Evolutionary conservation across 30 jellyfish, hydroid and myxozoan species (phyloP).

Genomic region (Cassiopea andromeda): DNA sequence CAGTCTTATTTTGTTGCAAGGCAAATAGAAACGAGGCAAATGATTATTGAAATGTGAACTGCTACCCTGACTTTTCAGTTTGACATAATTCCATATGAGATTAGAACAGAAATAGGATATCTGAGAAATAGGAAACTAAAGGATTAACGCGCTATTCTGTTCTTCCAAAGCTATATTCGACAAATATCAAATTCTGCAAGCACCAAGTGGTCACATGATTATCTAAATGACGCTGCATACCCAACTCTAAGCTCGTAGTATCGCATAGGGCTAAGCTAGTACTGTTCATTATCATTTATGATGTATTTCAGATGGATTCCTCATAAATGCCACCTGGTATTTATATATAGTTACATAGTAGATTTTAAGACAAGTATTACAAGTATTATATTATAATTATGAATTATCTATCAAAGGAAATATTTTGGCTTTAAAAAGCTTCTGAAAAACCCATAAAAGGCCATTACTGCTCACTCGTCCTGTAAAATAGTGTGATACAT

Average conservation of each 20-base stretch:
- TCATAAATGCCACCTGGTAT: too few species aligned
- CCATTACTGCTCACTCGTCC: too few species aligned
- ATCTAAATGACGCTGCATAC: neutral
- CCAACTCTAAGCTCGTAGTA: neutral
- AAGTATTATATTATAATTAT: too few species aligned
- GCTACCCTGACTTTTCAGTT: neutral
- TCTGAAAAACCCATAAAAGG: too few species aligned
- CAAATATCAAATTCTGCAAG: neutral
- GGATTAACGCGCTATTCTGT: constrained; percentile 43
- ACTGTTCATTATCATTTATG: too few species aligned
- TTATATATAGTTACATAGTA: too few species aligned
- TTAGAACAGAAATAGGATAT: constrained; percentile 28
- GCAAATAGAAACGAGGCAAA: neutral
- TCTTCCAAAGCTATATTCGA: neutral
- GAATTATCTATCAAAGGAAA: too few species aligned
- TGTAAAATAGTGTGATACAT: too few species aligned
- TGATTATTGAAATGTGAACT: constrained; percentile 11
- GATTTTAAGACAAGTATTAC: too few species aligned
- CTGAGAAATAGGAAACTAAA: constrained; percentile 2
- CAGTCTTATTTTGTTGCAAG: neutral
- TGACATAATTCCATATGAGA: constrained; percentile 17
- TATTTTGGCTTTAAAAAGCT: too few species aligned
- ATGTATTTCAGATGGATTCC: too few species aligned
- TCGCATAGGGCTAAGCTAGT: too few species aligned
- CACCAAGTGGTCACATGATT: constrained; percentile 11